Evolutionary conservation across 2,797 vertebrate genomes (phyloP), one percentile per base, ranked within the genome.

Genomic region (Halcyon smyrnensis): DNA sequence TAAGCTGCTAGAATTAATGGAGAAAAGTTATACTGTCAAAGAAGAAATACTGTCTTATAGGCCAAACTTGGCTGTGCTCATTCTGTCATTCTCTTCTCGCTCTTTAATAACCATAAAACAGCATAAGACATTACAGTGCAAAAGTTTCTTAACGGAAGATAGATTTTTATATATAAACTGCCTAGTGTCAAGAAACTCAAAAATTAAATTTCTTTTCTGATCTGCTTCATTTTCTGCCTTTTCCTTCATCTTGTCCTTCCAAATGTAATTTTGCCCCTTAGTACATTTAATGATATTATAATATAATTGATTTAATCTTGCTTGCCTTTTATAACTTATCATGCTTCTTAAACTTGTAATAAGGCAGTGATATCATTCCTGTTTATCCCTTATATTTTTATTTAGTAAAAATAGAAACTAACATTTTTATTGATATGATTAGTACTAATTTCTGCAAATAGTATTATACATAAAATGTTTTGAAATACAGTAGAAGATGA

Each of bases 31-130:
- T 76, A 14, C 9, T 51, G 21, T 19, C 43, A 60, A 79, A 43
- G 56, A 77, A 74, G 23, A 87, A 84, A 90, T 79, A 37, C 0
- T 2, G 18, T 28, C 48, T 56, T 45, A 59, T 50, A 84, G 20
- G 28, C 45, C 13, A 83, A 87, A 92, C n/a, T 50, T 79, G n/a
- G 5, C 51, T 87, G 74, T 90, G 41, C 77, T 89, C 43, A 82
- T 89, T 95, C 67, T 90, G 90, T 92, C 70, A 84, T 76, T 89
- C 36, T 83, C 48, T 84, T 87, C 34, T 60, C 6, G 73, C 30
- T 78, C 69, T 76, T 77, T 37, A 18, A 34, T 59, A 77, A 51
- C 19, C 43, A 56, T 89, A 90, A 87, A 94, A 56, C n/a, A 82
- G 21, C 51, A 28, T 79, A 95, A 92, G 63, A 67, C 56, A 79